Base-by-base conservation (phyloP, 2,888 invertebrate species). In the Coremacera marginata region DNA sequence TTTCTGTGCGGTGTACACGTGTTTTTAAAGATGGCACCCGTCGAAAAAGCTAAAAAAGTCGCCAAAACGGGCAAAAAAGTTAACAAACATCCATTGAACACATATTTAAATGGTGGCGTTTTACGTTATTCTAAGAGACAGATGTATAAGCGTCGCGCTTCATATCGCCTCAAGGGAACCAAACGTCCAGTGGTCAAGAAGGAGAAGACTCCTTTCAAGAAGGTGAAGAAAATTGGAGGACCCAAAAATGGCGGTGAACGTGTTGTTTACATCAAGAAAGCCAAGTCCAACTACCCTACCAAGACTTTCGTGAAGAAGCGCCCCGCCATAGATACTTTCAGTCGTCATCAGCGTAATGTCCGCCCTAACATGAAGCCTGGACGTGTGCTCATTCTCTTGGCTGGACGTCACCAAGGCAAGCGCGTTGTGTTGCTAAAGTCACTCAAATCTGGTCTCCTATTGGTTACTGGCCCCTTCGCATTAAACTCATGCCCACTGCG, bases 201-300 rank as follows among this genome's bases (percentile, higher is more conserved):
- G 31, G 31, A 31, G 60, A 94, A 93, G 86, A 94, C 94, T 88
- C 93, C 94, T 14, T 90, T 93, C 68, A 87, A 83, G 78, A 87
- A 94, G 77, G 94, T 94, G 79, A 98, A 99, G 91, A 93, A 94
- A 84, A 95, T 99, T 83, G 96, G 96, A 77, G 99, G 98, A 81
- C 98, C 98, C 83, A 98, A 98, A 90, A 99, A 99, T 87, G 98
- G 98, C 85, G 95, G 95, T 77, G 95, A 94, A 83, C 94, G 98
- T 90, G 93, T 93, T 82, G 98, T 99, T 67, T 91, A 93, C 80
- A 90, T 95, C 72, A 93, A 93, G 84, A 94, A 96, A 88, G 92
- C 94, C 81, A 93, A 31, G 31, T 31, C 31, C 5, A 31, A 31
- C 31, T 31, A 31, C 31, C 31, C 31, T 5, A 31, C 31, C 31